A percentile compares a stretch with the other conserved stretches of the same genome.
Conservation (phyloP, 2,888 invertebrate species). For the Yponomeuta evonymella region DNA sequence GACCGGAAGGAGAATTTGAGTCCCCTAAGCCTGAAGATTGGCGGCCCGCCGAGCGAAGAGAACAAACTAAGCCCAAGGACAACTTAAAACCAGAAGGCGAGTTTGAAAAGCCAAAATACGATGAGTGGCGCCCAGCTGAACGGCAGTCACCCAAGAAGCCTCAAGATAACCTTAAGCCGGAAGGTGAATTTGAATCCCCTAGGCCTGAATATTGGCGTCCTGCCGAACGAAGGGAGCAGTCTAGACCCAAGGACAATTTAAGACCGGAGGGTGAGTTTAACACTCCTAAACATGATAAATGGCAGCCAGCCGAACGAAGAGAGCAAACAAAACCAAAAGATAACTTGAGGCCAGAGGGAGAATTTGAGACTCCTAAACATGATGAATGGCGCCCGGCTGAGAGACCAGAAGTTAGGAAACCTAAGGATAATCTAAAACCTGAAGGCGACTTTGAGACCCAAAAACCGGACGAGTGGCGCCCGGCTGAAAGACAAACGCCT, state of each 20-base stretch:
- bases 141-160: slow-evolving; percentile 30
- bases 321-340: slow-evolving; percentile 30
- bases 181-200: slow-evolving; percentile 60
- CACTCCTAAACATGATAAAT: slow-evolving; percentile 42
- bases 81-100: slow-evolving; percentile 74
- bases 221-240: slow-evolving; percentile 33
- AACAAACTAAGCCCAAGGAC: slow-evolving; percentile 55
- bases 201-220: slow-evolving; percentile 34
- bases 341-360: slow-evolving; percentile 76
- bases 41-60: slow-evolving; percentile 59
- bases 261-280: slow-evolving; percentile 74
- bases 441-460: slow-evolving; percentile 73
- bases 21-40: slow-evolving; percentile 57
- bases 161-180: slow-evolving; percentile 46
- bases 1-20: slow-evolving; percentile 69
- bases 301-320: slow-evolving; percentile 43
- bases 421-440: slow-evolving; percentile 63
- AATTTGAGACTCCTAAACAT: slow-evolving; percentile 62
- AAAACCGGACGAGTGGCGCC: slow-evolving; percentile 40
- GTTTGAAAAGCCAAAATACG: slow-evolving; percentile 54
- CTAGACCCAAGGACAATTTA: slow-evolving; percentile 62
- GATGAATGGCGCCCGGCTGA: slow-evolving; percentile 39
- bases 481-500: slow-evolving; percentile 38
- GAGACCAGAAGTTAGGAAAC: slow-evolving; percentile 44
- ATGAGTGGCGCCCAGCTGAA: slow-evolving; percentile 48